phyloP scores from a whole-genome alignment of 2,888 invertebrate genomes.

The Drosophila suboccidentalis region DNA sequence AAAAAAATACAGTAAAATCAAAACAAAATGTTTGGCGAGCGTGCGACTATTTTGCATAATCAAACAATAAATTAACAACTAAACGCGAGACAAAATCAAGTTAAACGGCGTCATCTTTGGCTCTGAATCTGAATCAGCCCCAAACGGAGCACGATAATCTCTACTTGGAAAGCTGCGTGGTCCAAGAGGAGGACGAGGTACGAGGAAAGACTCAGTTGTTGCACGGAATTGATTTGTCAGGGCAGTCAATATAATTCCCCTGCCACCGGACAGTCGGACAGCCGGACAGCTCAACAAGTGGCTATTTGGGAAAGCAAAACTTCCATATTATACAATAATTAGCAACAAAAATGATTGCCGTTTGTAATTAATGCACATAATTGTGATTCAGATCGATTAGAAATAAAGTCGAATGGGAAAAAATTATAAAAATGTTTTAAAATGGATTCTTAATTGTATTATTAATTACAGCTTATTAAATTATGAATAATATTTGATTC shows the following conservation, averaged over 20 bases:
- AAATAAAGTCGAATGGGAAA: conserved; percentile 56
- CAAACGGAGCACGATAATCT: conserved; percentile 32
- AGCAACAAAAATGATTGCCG: conserved; percentile 75
- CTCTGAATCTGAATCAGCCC: conserved; percentile 68
- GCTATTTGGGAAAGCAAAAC: conserved; percentile 75
- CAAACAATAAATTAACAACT: conserved; percentile 56
- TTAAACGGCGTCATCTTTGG: conserved; percentile 51
- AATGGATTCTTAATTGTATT: conserved; percentile 79
- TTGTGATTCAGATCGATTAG: conserved; percentile 70
- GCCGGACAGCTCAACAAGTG: conserved; percentile 10
- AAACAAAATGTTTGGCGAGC: conserved; percentile 42
- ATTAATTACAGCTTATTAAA: conserved; percentile 80
- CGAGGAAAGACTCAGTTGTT: background rate
- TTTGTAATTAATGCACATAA: conserved; percentile 78
- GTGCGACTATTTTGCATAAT: conserved; percentile 78
- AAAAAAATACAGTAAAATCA: conserved; percentile 36
- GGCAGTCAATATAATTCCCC: conserved; percentile 8
- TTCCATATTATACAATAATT: conserved; percentile 72
- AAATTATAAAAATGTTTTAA: conserved; percentile 69
- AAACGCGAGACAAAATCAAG: conserved; percentile 51
- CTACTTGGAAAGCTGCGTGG: conserved; percentile 42
- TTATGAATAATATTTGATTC: conserved; percentile 75
- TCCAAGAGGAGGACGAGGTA: background rate
- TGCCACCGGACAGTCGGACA: background rate
- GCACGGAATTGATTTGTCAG: conserved; percentile 24